Evolutionary conservation across 2,888 invertebrate genomes (phyloP), one percentile per base, ranked within the genome.

Genomic region (Macrosiphum euphorbiae): DNA sequence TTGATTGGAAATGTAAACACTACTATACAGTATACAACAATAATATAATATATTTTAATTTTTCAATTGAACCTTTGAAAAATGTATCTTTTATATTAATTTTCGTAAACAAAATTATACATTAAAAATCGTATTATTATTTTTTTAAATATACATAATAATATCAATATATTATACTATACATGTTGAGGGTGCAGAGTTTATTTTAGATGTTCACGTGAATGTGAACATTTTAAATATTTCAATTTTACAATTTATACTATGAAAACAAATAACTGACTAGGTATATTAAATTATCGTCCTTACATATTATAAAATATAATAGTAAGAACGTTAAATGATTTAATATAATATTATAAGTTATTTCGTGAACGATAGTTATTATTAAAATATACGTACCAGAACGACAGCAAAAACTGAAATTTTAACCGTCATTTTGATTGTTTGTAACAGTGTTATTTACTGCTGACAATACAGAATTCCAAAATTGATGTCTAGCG

Each of bases 331-430:
- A 78, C 35, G 35, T 35, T 78, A 20, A 41, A 1, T 0, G 3
- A 35, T 78, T 16, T 35, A 35, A 78, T 35, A 78, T n/a, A n/a
- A 67, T 67, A 35, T 78, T 41, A 35, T 78, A 20, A 78, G 35
- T 35, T 78, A 78, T 35, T 78, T 78, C 20, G 2, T 20, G 7
- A 78, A 78, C 20, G 7, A 78, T 20, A 78, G 20, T 41, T 78
- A 78, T 35, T 35, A 78, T 41, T 35, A 78, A 78, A 35, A 78
- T 47, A 35, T 91, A 91, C 91, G 58, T 91, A 91, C 91, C 91
- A 91, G 20, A 47, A 47, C 41, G 85, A 91, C 20, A 41, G n/a
- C 86, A 24, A 58, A 41, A 41, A 58, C 2, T 4, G 44, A 91
- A 47, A 91, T 20, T 47, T 55, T 44, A 11, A n/a, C 44, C n/a